Conservation (phyloP, 1,140 invertebrate genomes). For the Cherax destructor region DNA sequence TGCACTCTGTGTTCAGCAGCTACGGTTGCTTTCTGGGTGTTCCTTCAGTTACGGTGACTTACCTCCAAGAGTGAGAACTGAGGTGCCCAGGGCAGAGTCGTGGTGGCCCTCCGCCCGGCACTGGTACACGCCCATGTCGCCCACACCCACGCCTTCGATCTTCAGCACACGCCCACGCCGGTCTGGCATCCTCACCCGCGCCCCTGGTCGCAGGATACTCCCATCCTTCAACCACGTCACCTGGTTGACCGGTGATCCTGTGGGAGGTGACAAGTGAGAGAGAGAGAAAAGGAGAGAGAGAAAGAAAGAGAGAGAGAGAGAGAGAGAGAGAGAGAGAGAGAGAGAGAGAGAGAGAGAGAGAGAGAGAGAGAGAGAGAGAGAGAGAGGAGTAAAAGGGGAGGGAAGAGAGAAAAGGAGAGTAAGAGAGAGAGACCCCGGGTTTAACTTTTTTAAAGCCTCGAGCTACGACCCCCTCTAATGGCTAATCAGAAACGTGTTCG, state of each 20-base stretch:
- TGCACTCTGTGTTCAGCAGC: too few species aligned
- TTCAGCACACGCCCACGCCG: constrained; percentile 77
- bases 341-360: constrained; percentile 32
- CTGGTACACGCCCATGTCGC: constrained; percentile 90
- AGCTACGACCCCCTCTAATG: constrained; percentile 12
- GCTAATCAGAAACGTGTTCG: constrained; percentile 38
- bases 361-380: background rate
- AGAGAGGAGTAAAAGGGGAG: background rate
- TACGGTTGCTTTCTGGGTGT: too few species aligned
- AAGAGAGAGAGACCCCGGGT: too few species aligned
- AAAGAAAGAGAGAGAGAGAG: background rate
- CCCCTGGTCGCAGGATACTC: constrained; percentile 17
- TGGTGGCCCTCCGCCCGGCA: constrained; percentile 90
- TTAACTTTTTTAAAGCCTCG: background rate
- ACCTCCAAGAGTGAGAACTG: constrained; percentile 90
- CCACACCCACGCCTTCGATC: constrained; percentile 82
- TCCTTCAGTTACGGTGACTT: constrained; percentile 73
- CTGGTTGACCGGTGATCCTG: constrained; percentile 58
- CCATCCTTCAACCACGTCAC: constrained; percentile 59
- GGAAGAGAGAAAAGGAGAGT: constrained; percentile 3
- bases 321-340: constrained; percentile 1
- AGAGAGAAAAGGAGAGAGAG: background rate
- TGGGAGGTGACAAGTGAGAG: background rate
- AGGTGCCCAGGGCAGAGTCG: constrained; percentile 88
- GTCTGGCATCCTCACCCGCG: constrained; percentile 33